Conservation (phyloP, 2,888 invertebrate species). For the Ptilodon capucinus region DNA sequence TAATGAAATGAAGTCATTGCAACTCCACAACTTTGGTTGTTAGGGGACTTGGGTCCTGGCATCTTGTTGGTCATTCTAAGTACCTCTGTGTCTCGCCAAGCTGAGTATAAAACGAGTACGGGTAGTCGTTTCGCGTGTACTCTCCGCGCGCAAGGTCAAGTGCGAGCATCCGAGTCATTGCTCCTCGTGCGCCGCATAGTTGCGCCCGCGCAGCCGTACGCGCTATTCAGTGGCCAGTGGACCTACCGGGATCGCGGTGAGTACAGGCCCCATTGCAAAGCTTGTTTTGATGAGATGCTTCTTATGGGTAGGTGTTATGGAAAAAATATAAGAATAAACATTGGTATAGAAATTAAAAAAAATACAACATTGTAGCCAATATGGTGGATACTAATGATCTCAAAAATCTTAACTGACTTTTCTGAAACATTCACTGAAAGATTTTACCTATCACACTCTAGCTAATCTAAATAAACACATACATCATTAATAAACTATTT, state of each 20-base stretch:
- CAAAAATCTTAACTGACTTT: too few relatives aligned
- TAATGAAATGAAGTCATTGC: too few relatives aligned
- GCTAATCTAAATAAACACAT: too few relatives aligned
- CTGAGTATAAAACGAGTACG: slow-evolving; percentile 77
- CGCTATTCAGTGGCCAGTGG: slow-evolving; percentile 35
- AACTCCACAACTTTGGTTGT: neutral
- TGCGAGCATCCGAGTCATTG: slow-evolving; percentile 77
- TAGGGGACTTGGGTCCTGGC: too few relatives aligned
- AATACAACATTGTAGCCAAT: too few relatives aligned
- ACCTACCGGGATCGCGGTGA: slow-evolving; percentile 34
- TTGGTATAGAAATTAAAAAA: too few relatives aligned
- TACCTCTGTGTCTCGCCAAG: slow-evolving; percentile 42
- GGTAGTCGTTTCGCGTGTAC: slow-evolving; percentile 72
- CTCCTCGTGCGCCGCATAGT: slow-evolving; percentile 61
- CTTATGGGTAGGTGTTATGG: too few relatives aligned
- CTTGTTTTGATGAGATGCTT: neutral
- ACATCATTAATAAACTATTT: too few relatives aligned
- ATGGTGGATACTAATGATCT: too few relatives aligned
- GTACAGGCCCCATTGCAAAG: slow-evolving; percentile 12
- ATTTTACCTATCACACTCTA: too few relatives aligned
- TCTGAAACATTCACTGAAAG: too few relatives aligned
- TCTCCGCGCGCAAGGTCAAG: slow-evolving; percentile 74
- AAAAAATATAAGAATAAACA: too few relatives aligned
- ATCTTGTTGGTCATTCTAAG: neutral
- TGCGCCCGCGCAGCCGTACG: slow-evolving; percentile 41